Conservation (phyloP, 2,113 vertebrate species). For the Turdus rufiventris region DNA sequence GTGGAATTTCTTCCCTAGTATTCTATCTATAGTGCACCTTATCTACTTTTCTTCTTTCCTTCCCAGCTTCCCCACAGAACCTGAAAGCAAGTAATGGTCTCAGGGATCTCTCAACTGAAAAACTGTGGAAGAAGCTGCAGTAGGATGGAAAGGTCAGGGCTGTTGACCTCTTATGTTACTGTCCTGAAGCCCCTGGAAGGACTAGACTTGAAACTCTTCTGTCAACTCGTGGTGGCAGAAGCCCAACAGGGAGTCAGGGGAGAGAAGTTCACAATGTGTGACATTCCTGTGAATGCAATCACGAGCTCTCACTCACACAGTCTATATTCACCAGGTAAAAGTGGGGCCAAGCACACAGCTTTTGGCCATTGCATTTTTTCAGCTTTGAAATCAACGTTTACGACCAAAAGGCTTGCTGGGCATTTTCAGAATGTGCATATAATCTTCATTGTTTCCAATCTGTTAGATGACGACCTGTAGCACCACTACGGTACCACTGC, state of each 20-base stretch:
- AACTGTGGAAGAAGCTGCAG: not conserved
- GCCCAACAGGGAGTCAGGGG: not conserved
- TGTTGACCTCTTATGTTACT: not conserved
- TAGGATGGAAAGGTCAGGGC: not conserved
- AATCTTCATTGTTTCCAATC: not conserved
- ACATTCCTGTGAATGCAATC: not conserved
- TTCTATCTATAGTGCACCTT: not conserved
- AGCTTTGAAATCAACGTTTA: not conserved
- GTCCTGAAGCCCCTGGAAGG: not conserved
- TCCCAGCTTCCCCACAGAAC: not conserved
- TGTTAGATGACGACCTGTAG: not conserved
- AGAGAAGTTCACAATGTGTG: not conserved
- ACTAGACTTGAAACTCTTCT: not conserved
- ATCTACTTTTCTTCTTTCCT: not conserved
- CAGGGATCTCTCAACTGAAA: not conserved
- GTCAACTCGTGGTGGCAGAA: not conserved
- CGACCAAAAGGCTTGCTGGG: not conserved
- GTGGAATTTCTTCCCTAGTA: not conserved
- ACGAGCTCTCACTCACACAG: not conserved
- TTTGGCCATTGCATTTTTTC: not conserved
- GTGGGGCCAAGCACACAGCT: not conserved
- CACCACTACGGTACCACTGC: not conserved
- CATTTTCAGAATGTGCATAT: not conserved
- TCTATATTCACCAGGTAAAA: not conserved
- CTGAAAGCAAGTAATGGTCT: not conserved